Conservation (phyloP, 2,888 invertebrate species). For the Standfussiana lucernea region DNA sequence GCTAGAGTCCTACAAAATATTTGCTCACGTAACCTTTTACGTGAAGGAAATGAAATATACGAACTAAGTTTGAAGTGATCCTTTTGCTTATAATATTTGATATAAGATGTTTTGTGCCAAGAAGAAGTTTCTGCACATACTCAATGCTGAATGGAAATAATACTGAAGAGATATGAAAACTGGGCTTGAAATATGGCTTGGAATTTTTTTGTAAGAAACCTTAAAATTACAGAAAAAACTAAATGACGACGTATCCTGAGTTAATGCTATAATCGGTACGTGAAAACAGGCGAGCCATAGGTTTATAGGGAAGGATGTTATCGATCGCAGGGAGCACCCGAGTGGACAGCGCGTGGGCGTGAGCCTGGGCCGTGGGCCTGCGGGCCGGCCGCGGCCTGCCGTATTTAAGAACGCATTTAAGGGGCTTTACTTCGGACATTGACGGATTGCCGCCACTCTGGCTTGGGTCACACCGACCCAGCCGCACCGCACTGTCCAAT, state of each 20-base stretch:
- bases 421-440: conserved; percentile 86
- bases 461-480: conserved; percentile 73
- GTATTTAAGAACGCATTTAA: conserved; percentile 86
- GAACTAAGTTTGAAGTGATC: conserved; percentile 53
- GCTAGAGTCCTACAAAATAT: conserved; percentile 47
- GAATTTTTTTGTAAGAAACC: conserved; percentile 12
- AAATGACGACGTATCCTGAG: conserved; percentile 27
- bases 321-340: conserved; percentile 76
- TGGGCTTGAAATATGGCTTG: neutral
- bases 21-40: conserved; percentile 46
- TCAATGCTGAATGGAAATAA: conserved; percentile 30
- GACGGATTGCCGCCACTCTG: conserved; percentile 83
- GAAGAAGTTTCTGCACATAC: conserved; percentile 14
- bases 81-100: conserved; percentile 47
- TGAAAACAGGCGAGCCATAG: conserved; percentile 61
- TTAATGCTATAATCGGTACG: conserved; percentile 43
- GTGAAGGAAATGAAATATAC: conserved; percentile 51
- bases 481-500: conserved; percentile 75
- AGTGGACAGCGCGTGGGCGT: conserved; percentile 77
- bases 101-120: conserved; percentile 21
- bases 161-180: conserved; percentile 21
- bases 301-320: conserved; percentile 73
- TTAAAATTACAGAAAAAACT: conserved; percentile 32
- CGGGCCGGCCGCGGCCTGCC: conserved; percentile 66
- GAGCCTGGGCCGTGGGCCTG: conserved; percentile 57